Base-by-base conservation (phyloP, 1,140 invertebrate species). In the Vanessa tameamea region DNA sequence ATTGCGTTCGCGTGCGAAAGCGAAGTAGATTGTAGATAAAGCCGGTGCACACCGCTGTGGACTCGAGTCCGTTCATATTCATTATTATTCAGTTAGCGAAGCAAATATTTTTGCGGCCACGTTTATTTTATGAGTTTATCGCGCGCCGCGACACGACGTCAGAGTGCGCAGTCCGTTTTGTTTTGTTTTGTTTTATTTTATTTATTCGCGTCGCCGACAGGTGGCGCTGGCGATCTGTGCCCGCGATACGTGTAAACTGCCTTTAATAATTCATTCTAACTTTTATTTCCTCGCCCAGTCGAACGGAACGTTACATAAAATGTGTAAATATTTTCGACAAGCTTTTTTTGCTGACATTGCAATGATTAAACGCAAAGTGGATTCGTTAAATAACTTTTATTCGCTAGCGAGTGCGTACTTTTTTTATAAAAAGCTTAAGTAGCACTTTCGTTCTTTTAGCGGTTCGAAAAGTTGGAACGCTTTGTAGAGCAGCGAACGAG, bases 181-280 rank as follows among this genome's bases (percentile, higher is more conserved):
- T 73, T 78, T 72, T 48, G 57, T 73, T 78, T 77, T 78, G 70
- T 82, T 78, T 79, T 77, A 75, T 84, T 87, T 87, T 87, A 86
- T 87, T 84, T 81, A 83, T 82, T 75, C 81, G 75, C 76, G 78
- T 84, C 79, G 81, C 26, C 81, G 87, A 83, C 87, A 88, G 86
- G 84, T 88, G 87, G 84, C 82, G 73, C 77, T 72, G 75, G 64
- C 81, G 84, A 84, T 82, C 73, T 59, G 75, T 55, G 77, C 74
- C 65, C 79, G 69, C 78, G 79, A 82, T 83, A 82, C 79, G 82
- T 84, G 81, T 87, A 83, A 83, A 82, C 80, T 81, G 77, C 78
- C 79, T 78, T 81, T 82, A 80, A 84, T 83, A 81, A 82, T 86
- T 84, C 77, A 81, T 76, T 78, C 72, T 72, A 77, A 79, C 76